Evolutionary conservation across 2,113 vertebrate genomes (phyloP).

Genomic region (Neodon shergylaensis): DNA sequence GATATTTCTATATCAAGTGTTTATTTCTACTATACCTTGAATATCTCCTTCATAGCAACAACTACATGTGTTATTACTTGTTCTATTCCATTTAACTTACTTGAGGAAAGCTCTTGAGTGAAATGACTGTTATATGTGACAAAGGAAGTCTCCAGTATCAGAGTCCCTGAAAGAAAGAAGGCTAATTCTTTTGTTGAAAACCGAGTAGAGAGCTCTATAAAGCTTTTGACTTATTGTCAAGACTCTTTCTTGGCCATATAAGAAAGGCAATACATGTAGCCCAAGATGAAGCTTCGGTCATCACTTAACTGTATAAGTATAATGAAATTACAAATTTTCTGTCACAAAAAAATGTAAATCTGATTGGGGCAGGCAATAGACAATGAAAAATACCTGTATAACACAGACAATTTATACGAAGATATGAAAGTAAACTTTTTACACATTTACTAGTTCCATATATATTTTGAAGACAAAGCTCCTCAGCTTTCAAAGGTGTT

Average conservation of each 20-base stretch:
- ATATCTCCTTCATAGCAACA: neutral
- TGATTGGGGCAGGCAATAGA: neutral
- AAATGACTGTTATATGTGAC: neutral
- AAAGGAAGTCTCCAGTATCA: neutral
- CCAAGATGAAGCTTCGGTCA: neutral
- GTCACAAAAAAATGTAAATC: neutral
- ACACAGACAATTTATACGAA: neutral
- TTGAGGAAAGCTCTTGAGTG: neutral
- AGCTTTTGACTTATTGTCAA: neutral
- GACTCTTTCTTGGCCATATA: neutral
- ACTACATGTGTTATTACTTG: neutral
- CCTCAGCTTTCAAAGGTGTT: neutral
- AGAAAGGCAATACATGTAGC: neutral
- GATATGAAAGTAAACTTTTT: neutral
- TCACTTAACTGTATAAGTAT: neutral
- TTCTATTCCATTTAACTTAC: neutral
- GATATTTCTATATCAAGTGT: neutral
- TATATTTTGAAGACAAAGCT: neutral
- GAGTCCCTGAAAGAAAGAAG: neutral
- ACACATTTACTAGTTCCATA: neutral
- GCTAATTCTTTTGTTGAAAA: neutral
- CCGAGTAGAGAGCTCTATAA: neutral
- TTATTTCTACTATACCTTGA: neutral
- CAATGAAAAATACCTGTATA: neutral
- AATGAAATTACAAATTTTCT: neutral